These are phyloP conservation scores for Meles meles DNA, from an alignment of 2,113 vertebrate genomes.

Conservation along the genomic window DNA sequence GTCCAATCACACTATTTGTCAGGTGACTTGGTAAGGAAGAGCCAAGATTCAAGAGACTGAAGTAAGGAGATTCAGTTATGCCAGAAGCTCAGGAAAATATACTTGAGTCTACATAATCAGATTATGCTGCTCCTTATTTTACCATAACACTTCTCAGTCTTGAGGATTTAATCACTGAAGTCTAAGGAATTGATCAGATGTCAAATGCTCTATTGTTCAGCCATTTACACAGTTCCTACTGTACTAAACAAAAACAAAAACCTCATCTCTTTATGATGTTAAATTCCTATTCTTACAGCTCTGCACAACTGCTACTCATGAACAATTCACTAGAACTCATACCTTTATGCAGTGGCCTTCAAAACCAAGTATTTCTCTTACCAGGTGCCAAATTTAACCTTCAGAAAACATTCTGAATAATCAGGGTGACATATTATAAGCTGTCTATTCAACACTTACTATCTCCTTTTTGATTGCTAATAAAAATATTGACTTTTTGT, in stretches of 20 bases:
- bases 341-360: background rate
- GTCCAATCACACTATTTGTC: background rate
- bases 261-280: background rate
- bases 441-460: background rate
- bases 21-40: background rate
- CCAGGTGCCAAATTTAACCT: background rate
- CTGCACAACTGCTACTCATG: background rate
- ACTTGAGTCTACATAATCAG: background rate
- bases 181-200: background rate
- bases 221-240: background rate
- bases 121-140: background rate
- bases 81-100: background rate
- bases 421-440: background rate
- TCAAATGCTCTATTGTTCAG: background rate
- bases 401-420: background rate
- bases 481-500: background rate
- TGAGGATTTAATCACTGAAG: background rate
- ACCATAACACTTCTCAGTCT: background rate
- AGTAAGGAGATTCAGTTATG: background rate
- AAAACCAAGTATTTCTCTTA: background rate
- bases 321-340: background rate
- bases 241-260: background rate
- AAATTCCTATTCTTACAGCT: background rate
- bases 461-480: background rate
- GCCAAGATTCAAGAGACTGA: background rate